Base-by-base conservation (phyloP, 2,888 invertebrate species). In the Metellina segmentata region DNA sequence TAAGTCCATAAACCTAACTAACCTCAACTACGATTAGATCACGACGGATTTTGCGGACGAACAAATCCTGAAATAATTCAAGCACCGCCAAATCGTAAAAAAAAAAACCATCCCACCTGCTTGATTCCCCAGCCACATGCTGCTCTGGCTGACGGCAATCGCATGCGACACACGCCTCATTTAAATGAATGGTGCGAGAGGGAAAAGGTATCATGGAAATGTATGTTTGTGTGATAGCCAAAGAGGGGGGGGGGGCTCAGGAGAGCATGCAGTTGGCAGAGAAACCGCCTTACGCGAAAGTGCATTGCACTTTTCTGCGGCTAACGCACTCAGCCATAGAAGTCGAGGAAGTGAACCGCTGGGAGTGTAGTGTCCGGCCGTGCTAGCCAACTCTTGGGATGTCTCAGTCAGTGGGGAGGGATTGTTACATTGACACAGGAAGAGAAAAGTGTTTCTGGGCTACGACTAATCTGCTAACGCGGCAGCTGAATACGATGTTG, bases 351-450 rank as follows among this genome's bases (percentile, higher is more conserved):
- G 88, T 81, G 71, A 71, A 34, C 11, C 49, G 6, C 34, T 52
- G 52, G 52, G 48, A 19, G 81, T 72, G 19, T 13, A 77, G 53
- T 20, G 49, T 53, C 20, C n/a, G 53, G 7, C n/a, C 72, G 69
- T 69, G 75, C 48, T 74, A n/a, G 49, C 87, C 71, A 70, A 48
- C 79, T 34, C 53, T 34, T 34, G 34, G 34, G 34, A 34, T 74
- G 81, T 81, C 74, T 88, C 81, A 87, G 81, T 87, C 72, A 81
- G 75, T 81, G 88, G 88, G 81, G 88, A 81, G 69, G 78, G 20
- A 86, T 51, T 72, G 87, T 70, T 78, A 78, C 51, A 78, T 78
- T 86, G 75, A 86, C 81, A 87, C 78, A 87, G 79, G 87, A 87
- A 87, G 53, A 48, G 82, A 70, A 82, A 71, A 82, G 51, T 82